Evolutionary conservation across 1,140 invertebrate genomes (phyloP).

Genomic region (Bilobella aurantiaca): DNA sequence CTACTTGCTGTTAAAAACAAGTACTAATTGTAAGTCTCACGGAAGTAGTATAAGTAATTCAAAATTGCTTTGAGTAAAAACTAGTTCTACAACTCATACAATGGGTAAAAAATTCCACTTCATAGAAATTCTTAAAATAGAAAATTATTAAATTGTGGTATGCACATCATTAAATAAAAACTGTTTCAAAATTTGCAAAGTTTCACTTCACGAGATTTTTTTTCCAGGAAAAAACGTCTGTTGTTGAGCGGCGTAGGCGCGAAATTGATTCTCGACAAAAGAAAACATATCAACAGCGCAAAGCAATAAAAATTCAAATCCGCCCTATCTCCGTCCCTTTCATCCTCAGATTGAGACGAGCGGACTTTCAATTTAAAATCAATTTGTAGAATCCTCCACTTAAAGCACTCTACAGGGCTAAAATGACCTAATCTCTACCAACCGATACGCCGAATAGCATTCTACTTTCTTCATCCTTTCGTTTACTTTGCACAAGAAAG

Average conservation of each 20-base stretch:
- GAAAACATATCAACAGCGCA: not conserved
- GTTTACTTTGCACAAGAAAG: constrained; percentile 1
- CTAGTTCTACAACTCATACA: too few relatives aligned
- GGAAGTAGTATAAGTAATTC: too few relatives aligned
- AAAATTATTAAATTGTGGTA: too few relatives aligned
- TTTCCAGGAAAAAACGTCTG: not conserved
- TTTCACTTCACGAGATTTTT: too few relatives aligned
- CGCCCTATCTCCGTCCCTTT: not conserved
- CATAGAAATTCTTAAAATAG: too few relatives aligned
- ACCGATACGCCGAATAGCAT: not conserved
- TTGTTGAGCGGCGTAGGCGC: not conserved
- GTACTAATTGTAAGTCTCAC: too few relatives aligned
- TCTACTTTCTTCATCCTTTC: not conserved
- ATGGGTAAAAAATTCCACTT: too few relatives aligned
- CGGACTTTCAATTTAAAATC: constrained; percentile 1
- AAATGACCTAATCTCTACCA: not conserved
- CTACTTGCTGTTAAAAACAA: too few relatives aligned
- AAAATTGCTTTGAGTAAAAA: too few relatives aligned
- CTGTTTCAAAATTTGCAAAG: too few relatives aligned
- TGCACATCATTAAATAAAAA: too few relatives aligned
- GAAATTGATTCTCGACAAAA: not conserved
- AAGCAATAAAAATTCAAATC: constrained; percentile 6
- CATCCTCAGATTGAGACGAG: not conserved
- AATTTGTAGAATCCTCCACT: not conserved
- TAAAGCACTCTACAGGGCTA: not conserved